Evolutionary conservation across 1,140 invertebrate species (phyloP), one percentile per base, ranked within the genome.

Genomic region (Elymnias hypermnestra): DNA sequence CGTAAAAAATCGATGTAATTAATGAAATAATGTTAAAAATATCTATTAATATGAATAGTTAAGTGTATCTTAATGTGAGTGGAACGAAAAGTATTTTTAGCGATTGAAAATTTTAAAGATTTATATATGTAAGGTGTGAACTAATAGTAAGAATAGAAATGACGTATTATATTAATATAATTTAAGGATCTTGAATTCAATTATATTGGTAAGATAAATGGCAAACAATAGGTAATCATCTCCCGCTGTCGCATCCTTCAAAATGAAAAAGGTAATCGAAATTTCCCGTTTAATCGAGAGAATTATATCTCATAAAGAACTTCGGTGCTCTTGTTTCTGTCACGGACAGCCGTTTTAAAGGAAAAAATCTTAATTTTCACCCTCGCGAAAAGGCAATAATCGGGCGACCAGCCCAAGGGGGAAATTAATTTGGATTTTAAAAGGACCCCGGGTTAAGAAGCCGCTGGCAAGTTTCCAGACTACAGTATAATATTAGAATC

Each of bases 381-480:
- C 57, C 65, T 54, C 56, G 43, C 49, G 53, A 56, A 59, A 56
- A 47, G 52, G 62, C 65, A 69, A 64, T 69, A 74, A 74, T 75
- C 57, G 45, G 31, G 36, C 43, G 47, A 18, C 50, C 35, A 39
- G 46, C 43, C 19, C 38, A 25, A 45, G 18, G 36, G 47, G 28
- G 48, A 68, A 69, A 72, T 72, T 73, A 75, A 77, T 74, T 73
- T 69, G 45, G 57, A 63, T 58, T 66, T 67, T 66, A 63, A 64
- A 60, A 55, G 50, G 53, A 48, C 41, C 50, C 26, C n/a, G 10
- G 36, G 22, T 28, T 6, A 22, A 49, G 49, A 52, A n/a, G n/a
- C 48, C 53, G 50, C 53, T 71, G 69, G 63, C 68, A 60, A 58
- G 41, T 57, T 57, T 72, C 60, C 64, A 66, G 60, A 61, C 26